phyloP scores from a whole-genome alignment of 2,888 invertebrate genomes.

The Lutraria lutraria region DNA sequence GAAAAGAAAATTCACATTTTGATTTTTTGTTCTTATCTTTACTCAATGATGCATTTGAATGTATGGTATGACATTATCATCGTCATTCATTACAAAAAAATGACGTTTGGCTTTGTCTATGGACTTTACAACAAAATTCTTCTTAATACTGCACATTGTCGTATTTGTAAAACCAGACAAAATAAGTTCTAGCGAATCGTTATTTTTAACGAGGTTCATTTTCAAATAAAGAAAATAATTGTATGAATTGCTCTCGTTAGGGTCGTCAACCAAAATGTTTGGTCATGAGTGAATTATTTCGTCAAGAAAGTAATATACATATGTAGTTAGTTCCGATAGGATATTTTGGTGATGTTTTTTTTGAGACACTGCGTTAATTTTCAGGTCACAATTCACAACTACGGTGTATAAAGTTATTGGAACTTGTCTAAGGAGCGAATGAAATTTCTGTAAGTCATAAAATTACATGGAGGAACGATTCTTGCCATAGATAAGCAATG shows the following conservation, averaged over 20 bases:
- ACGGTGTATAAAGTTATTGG: neutral
- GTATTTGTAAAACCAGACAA: too few species aligned
- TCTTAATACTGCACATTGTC: too few species aligned
- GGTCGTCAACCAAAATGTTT: neutral
- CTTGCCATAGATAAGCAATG: neutral
- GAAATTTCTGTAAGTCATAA: neutral
- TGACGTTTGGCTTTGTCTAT: too few species aligned
- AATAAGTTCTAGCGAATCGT: too few species aligned
- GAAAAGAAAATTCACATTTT: too few species aligned
- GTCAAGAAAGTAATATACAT: neutral
- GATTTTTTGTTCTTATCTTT: too few species aligned
- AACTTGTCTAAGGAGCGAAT: neutral
- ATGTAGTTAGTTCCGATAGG: neutral
- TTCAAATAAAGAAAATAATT: neutral
- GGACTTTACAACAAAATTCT: too few species aligned
- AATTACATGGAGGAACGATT: neutral
- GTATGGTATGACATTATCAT: too few species aligned
- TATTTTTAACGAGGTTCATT: neutral
- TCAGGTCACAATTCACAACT: neutral
- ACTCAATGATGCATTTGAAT: too few species aligned
- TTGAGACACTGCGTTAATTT: neutral
- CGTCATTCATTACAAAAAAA: too few species aligned
- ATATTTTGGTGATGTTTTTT: neutral
- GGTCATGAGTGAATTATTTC: neutral
- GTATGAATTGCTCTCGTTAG: neutral